Base-by-base conservation (phyloP, 2,888 invertebrate genomes). In the Cremastinae sp. region DNA sequence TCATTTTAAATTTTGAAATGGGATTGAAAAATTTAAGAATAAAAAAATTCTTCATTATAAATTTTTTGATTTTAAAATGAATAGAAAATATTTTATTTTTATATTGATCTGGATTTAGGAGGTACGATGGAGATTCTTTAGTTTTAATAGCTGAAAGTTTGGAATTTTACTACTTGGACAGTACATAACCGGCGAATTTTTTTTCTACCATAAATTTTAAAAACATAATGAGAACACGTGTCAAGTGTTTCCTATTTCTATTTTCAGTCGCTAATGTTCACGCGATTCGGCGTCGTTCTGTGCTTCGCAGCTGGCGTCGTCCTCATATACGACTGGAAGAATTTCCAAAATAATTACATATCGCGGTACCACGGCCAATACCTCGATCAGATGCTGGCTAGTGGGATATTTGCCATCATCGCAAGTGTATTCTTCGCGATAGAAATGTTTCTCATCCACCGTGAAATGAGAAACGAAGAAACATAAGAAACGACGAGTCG, bases 301-400 rank as follows among this genome's bases (percentile, higher is more conserved):
- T 93, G 93, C 84, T 90, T 93, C n/a, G 91, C 93, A 0, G 92
- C 94, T 0, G 94, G 93, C n/a, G 91, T 92, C 74, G 91, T 94
- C 64, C 91, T 94, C 47, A 92, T 94, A 80, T 79, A 84, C 78
- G 84, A 86, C 75, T 88, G 83, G 82, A 82, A 88, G 43, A 84
- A 89, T 71, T 85, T 89, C 58, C 89, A 90, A 69, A 88, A 87
- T 78, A 90, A 91, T 79, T 84, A 90, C 69, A 90, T 91, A 73
- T 91, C 92, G 74, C 78, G 69, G 12, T 93, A 94, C 45, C 91
- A 92, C 83, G 92, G 93, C 83, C 92, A 92, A 82, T 92, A 93
- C 80, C 82, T 83, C 55, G 92, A 93, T 79, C 92, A 94, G 83
- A 91, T 94, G 85, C 90, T 93, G 55, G 90, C 93, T 1, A 93